Conservation (phyloP, 2,113 vertebrate species). For the Catharus minimus region DNA sequence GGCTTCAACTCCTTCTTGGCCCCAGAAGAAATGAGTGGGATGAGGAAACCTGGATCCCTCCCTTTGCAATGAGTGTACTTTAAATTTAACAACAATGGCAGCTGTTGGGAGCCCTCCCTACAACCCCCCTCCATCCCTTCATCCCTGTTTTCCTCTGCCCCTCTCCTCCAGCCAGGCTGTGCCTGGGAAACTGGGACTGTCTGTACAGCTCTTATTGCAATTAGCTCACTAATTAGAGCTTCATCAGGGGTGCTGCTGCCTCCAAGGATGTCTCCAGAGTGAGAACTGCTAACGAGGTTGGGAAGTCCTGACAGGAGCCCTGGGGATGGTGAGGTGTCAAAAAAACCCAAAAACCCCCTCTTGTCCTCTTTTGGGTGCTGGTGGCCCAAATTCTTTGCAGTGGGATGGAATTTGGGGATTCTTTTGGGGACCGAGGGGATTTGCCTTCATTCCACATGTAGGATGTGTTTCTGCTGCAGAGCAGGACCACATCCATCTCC, state of each 20-base stretch:
- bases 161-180: not conserved
- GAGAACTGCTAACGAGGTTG: not conserved
- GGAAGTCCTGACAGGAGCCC: not conserved
- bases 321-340: not conserved
- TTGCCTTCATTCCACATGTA: accelerated
- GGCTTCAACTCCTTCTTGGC: not conserved
- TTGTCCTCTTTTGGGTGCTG: not conserved
- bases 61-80: not conserved
- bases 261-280: not conserved
- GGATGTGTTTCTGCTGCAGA: accelerated
- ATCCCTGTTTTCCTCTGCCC: not conserved
- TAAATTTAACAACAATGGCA: not conserved
- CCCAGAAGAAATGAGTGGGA: not conserved
- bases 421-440: too few species aligned
- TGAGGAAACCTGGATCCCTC: not conserved
- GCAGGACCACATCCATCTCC: not conserved
- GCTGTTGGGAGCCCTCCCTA: not conserved
- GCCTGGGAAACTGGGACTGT: not conserved
- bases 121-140: not conserved
- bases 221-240: conserved; percentile 24
- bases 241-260: not conserved
- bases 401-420: not conserved
- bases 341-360: not conserved
- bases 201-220: not conserved
- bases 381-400: not conserved